These are phyloP conservation scores for Drosophila falleni DNA, from an alignment of 2,888 invertebrate genomes.

Conservation along the genomic window DNA sequence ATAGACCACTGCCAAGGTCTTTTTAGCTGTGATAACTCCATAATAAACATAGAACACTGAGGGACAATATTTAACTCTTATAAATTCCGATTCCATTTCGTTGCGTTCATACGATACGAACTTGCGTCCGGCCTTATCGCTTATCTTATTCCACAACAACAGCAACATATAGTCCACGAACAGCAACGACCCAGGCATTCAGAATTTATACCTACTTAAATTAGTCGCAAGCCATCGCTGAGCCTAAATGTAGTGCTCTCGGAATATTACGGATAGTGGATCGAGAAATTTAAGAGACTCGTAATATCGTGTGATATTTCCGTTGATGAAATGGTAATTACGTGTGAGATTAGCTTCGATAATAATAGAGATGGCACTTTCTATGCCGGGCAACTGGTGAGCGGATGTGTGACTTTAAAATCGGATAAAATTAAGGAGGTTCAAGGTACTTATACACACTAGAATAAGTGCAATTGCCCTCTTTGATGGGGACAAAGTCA, in stretches of 20 bases:
- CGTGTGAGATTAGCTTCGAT: slow-evolving; percentile 84
- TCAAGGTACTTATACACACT: slow-evolving; percentile 68
- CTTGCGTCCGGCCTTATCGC: slow-evolving; percentile 62
- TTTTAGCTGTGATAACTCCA: slow-evolving; percentile 31
- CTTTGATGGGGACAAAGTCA: slow-evolving; percentile 5
- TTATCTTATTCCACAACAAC: slow-evolving; percentile 54
- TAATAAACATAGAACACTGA: background rate
- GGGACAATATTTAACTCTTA: slow-evolving; percentile 39
- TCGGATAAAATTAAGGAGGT: slow-evolving; percentile 80
- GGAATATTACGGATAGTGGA: background rate
- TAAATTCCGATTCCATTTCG: slow-evolving; percentile 53
- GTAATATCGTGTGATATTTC: background rate
- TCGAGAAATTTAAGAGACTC: slow-evolving; percentile 14
- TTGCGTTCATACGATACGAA: slow-evolving; percentile 35
- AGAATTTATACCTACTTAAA: slow-evolving; percentile 33
- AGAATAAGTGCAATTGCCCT: background rate
- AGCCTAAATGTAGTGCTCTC: slow-evolving; percentile 34
- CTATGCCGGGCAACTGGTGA: slow-evolving; percentile 83
- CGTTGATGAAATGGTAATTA: slow-evolving; percentile 78
- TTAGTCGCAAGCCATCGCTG: slow-evolving; percentile 58
- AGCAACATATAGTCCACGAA: slow-evolving; percentile 26
- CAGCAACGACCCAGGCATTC: slow-evolving; percentile 22
- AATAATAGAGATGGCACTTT: slow-evolving; percentile 81
- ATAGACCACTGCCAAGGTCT: slow-evolving; percentile 60
- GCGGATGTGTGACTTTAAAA: slow-evolving; percentile 74